Percentiles rank a stretch among this genome's conserved stretches.
These are phyloP conservation scores for Ammodytes marinus DNA, from an alignment of 2,113 vertebrate species.

Conservation along the genomic window DNA sequence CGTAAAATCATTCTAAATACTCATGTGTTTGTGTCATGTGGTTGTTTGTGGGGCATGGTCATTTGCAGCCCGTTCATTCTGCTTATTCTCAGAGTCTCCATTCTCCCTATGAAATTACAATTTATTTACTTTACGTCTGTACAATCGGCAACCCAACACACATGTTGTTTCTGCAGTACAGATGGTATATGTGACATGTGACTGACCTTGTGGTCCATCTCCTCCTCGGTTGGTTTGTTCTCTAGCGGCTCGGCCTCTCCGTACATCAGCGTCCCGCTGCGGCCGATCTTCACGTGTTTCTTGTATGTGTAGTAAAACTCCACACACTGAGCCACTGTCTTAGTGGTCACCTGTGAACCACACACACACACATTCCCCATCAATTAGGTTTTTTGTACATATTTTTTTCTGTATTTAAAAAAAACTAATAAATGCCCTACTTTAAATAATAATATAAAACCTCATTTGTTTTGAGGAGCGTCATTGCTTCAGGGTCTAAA, in stretches of 20 bases:
- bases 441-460: background rate
- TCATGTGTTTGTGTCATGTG: background rate
- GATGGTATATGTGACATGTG: background rate
- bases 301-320: conserved; percentile 99
- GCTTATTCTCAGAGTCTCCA: background rate
- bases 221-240: conserved; percentile 87
- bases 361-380: background rate
- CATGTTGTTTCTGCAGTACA: background rate
- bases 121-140: too few relatives aligned
- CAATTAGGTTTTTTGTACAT: background rate
- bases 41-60: background rate
- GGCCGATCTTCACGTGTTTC: conserved; percentile 96
- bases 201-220: conserved; percentile 90
- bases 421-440: background rate
- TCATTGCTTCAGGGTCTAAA: background rate
- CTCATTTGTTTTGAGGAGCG: background rate
- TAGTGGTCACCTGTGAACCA: conserved; percentile 91
- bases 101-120: background rate
- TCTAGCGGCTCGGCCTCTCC: conserved; percentile 88
- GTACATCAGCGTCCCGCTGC: conserved; percentile 91
- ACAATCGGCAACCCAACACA: background rate
- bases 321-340: conserved; percentile 96
- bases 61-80: background rate
- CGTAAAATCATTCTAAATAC: background rate
- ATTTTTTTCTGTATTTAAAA: background rate